Conservation (phyloP, 2,888 invertebrate species). For the Lamellibrachia satsuma region DNA sequence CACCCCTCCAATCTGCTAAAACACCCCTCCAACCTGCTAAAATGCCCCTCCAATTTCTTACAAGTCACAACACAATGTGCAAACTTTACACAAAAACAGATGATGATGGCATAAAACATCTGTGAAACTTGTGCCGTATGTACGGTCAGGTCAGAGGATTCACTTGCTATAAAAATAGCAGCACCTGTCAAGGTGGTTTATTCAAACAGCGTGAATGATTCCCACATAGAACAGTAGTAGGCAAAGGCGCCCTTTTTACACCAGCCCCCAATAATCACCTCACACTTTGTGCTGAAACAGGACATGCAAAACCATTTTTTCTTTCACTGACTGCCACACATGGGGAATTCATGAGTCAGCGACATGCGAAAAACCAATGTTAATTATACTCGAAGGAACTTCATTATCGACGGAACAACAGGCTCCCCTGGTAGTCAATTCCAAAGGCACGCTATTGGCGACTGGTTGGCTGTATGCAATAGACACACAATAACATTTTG, state of each 20-base stretch:
- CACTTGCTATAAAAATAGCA: not conserved
- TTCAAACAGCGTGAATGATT: slow-evolving; percentile 9
- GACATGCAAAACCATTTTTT: not conserved
- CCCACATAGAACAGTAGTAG: not conserved
- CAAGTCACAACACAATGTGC: not conserved
- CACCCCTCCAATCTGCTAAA: too few relatives aligned
- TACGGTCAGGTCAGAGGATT: not conserved
- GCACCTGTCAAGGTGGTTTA: not conserved
- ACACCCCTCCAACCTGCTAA: too few relatives aligned
- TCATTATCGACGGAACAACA: not conserved
- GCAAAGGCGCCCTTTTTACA: not conserved
- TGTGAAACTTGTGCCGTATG: not conserved
- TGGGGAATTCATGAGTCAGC: not conserved
- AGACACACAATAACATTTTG: not conserved
- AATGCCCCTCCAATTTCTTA: too few relatives aligned
- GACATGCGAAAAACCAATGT: not conserved
- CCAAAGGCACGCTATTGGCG: not conserved
- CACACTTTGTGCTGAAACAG: not conserved
- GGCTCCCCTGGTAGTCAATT: not conserved
- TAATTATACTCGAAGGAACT: not conserved
- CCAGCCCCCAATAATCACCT: not conserved
- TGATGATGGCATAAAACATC: not conserved
- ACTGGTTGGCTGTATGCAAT: not conserved
- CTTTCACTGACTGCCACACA: not conserved
- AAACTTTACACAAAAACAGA: not conserved